These are phyloP conservation scores for Geophilus truncorum DNA, from an alignment of 2,888 invertebrate genomes.

Conservation along the genomic window DNA sequence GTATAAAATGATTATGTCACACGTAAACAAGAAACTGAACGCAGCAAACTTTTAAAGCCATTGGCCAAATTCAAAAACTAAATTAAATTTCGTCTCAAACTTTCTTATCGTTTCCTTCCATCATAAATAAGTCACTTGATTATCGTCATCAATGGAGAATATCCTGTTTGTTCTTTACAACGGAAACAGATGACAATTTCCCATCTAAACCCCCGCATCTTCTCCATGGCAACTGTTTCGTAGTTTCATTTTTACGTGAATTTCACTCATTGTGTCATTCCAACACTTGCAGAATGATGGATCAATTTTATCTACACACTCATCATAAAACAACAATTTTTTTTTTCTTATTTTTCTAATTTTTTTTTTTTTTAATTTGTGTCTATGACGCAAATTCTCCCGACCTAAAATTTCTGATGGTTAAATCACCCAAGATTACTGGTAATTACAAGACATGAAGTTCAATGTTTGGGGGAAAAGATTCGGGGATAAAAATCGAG, in stretches of 20 bases:
- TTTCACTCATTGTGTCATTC: neutral
- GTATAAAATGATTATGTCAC: neutral
- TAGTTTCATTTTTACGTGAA: neutral
- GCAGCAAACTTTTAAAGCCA: too few species aligned
- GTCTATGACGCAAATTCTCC: neutral
- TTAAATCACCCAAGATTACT: neutral
- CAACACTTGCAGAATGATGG: neutral
- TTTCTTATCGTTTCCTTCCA: neutral
- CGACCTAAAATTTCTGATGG: neutral
- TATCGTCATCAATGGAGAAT: conserved; percentile 12
- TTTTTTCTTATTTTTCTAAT: neutral
- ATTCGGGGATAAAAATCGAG: neutral
- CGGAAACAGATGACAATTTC: conserved; percentile 12
- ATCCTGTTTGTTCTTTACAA: neutral
- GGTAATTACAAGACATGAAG: neutral
- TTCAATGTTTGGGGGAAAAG: neutral
- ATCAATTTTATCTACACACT: too few species aligned
- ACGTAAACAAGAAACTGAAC: too few species aligned
- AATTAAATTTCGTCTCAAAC: neutral
- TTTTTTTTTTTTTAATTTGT: neutral
- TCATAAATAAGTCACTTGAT: neutral
- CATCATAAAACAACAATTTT: too few species aligned
- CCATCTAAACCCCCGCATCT: conserved; percentile 2
- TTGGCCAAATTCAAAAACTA: too few species aligned
- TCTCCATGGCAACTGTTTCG: neutral